Evolutionary conservation across 1,140 invertebrate genomes (phyloP), one percentile per base, ranked within the genome.

Genomic region (Drosophila santomea): DNA sequence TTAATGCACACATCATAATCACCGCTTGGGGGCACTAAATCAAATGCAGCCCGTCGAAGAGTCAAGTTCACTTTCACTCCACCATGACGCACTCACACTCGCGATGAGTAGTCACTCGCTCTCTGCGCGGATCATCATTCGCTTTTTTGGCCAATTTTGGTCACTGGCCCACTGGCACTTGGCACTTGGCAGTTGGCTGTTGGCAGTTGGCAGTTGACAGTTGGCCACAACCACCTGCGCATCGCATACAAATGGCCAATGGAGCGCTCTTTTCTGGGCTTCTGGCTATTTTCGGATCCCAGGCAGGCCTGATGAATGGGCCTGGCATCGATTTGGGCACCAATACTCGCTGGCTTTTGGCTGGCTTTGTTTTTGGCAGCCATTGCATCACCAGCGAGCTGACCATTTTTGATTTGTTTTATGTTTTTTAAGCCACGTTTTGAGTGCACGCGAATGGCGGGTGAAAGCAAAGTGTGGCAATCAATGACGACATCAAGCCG

Each of bases 401-500:
- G 23, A 57, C 32, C 58, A 55, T 43, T 35, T 48, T 15, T 32
- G 20, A 23, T 48, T 15, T 32, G 17, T 39, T 44, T 51, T 6
- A 58, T 58, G 23, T 6, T 28, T 50, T 39, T 74, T 57, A 11
- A 41, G 47, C 72, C 50, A 78, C 67, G 69, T 74, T 77, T 80
- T 52, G 74, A 76, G 71, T 80, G 77, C 80, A 80, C 52, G 73
- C 84, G 80, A 89, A 89, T 78, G 80, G 57, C 47, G 67, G 71
- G 84, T 89, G 84, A 89, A 89, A 89, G 79, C 77, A 88, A 90
- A 90, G 80, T 90, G 86, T 90, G 86, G 88, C 86, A 90, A 90
- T 90, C 86, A 83, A 86, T 90, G 86, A 90, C 86, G 86, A 91
- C 88, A 90, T 83, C 84, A 80, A 72, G 36, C 41, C 41, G 51